A percentile compares a stretch with the other conserved stretches of the same genome.
These are phyloP conservation scores for Habropoda laboriosa DNA, from an alignment of 1,140 invertebrate species.

Conservation along the genomic window DNA sequence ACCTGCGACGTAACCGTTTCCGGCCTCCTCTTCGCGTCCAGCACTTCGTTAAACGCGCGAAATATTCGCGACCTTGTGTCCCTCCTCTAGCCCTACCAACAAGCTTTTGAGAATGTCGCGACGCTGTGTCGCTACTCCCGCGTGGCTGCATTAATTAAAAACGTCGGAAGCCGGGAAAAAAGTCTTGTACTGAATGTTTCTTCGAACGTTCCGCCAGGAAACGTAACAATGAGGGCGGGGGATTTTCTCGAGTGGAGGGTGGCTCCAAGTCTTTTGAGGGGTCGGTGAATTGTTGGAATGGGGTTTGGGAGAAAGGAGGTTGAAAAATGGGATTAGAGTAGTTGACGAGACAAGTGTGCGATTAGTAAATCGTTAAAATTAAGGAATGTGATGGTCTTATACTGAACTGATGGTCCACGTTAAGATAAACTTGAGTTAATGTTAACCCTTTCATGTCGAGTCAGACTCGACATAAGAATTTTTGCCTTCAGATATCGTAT, in stretches of 20 bases:
- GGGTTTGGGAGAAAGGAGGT: no score
- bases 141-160: slow-evolving; percentile 20
- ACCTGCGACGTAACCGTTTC: neutral
- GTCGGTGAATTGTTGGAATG: no score
- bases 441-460: no score
- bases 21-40: neutral
- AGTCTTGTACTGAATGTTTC: neutral
- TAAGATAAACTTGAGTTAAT: no score
- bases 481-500: no score
- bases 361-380: no score
- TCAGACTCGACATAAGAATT: no score
- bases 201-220: neutral
- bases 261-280: neutral
- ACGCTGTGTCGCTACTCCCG: neutral
- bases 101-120: neutral
- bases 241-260: neutral
- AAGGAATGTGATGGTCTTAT: no score
- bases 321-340: no score
- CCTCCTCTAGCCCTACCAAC: no score
- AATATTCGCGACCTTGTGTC: neutral
- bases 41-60: slow-evolving; percentile 3
- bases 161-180: neutral
- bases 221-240: neutral
- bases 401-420: no score
- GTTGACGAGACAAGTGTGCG: no score